Evolutionary conservation across 2,888 invertebrate genomes (phyloP).

Genomic region (Eristalis arbustorum): DNA sequence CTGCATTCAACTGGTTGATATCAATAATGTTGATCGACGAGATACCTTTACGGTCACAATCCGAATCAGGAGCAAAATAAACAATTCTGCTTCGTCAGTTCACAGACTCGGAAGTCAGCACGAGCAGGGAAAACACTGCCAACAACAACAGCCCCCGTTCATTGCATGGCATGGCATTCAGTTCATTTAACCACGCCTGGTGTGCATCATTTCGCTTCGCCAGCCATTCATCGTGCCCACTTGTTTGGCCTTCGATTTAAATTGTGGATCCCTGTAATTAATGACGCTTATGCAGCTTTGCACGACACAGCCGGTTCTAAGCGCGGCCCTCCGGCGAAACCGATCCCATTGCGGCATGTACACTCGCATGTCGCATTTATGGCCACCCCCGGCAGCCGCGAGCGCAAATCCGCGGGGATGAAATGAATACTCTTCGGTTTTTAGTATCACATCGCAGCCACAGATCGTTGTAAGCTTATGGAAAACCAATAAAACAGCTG

Average conservation of each 20-base stretch:
- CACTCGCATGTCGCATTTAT: conserved; percentile 6
- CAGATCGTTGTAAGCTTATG: conserved; percentile 65
- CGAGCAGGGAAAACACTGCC: conserved; percentile 8
- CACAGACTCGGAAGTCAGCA: neutral
- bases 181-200: conserved; percentile 54
- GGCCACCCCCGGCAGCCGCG: neutral
- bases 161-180: conserved; percentile 40
- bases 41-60: conserved; percentile 37
- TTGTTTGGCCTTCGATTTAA: conserved; percentile 43
- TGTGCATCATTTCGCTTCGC: conserved; percentile 10
- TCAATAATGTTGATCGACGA: conserved; percentile 8
- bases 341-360: conserved; percentile 1
- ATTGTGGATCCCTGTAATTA: conserved; percentile 55
- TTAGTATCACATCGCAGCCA: conserved; percentile 40
- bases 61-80: conserved; percentile 49
- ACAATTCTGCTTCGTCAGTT: conserved; percentile 40
- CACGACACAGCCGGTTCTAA: neutral
- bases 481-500: conserved; percentile 67
- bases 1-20: conserved; percentile 24
- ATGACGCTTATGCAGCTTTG: conserved; percentile 41
- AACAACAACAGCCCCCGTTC: conserved; percentile 22
- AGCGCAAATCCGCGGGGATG: conserved; percentile 46
- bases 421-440: conserved; percentile 41
- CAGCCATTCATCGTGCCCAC: neutral
- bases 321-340: neutral